Conservation (phyloP, 2,113 vertebrate species). For the Oryzias curvinotus region DNA sequence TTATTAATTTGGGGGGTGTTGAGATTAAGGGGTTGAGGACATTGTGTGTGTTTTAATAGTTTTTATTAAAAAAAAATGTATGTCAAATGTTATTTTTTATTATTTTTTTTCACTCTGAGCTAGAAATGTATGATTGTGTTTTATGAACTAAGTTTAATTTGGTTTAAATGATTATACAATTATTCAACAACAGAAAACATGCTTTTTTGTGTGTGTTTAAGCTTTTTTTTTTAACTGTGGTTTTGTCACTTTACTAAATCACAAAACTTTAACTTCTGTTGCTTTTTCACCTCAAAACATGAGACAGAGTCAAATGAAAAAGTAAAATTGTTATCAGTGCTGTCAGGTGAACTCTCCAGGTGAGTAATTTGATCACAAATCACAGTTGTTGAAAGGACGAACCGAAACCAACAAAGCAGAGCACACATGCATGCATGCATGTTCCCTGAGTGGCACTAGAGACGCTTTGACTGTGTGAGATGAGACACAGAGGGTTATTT, state of each 20-base stretch:
- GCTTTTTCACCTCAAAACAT: neutral
- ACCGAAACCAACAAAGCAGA: neutral
- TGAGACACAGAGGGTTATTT: conserved; percentile 26
- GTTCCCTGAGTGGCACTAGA: conserved; percentile 38
- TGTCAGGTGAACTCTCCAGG: neutral
- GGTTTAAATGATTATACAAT: too few relatives aligned
- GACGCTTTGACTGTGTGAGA: conserved; percentile 43
- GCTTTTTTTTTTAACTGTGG: neutral
- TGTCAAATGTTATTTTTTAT: too few relatives aligned
- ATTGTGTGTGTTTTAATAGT: too few relatives aligned
- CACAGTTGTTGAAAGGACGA: neutral
- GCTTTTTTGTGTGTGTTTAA: neutral
- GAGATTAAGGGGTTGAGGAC: too few relatives aligned
- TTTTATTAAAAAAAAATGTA: too few relatives aligned
- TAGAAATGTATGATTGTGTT: too few relatives aligned
- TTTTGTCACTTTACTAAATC: neutral
- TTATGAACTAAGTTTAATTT: too few relatives aligned
- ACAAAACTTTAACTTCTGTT: neutral
- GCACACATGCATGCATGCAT: conserved; percentile 3
- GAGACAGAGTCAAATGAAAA: neutral
- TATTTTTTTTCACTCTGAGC: too few relatives aligned
- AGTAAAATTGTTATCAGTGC: neutral
- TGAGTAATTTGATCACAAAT: conserved; percentile 43
- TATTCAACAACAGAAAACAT: too few relatives aligned
- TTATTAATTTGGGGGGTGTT: too few relatives aligned